These are phyloP conservation scores for Lysiphlebus fabarum DNA, from an alignment of 1,140 invertebrate species.

Conservation along the genomic window DNA sequence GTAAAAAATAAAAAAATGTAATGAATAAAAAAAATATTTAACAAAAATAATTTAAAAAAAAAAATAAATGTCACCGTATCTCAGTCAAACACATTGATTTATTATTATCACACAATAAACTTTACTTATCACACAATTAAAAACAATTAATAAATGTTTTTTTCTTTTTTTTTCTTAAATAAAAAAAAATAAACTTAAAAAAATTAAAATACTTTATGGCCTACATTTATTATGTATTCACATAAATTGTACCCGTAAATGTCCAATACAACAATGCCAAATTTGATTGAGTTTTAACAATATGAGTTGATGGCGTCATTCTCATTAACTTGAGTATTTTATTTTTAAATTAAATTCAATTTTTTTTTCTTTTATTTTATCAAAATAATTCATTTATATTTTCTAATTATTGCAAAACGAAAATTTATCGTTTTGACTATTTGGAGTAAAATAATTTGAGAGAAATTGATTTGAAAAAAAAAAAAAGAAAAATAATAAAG, in stretches of 20 bases:
- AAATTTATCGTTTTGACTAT: too few relatives aligned
- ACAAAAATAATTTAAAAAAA: neutral
- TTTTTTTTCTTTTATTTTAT: too few relatives aligned
- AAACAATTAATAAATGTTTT: neutral
- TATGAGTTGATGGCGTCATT: constrained; percentile 30
- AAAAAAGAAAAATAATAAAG: too few relatives aligned
- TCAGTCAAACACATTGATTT: neutral
- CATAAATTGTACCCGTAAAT: constrained; percentile 25
- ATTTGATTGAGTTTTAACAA: constrained; percentile 18
- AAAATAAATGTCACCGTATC: neutral
- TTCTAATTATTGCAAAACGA: too few relatives aligned
- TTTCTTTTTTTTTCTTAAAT: neutral
- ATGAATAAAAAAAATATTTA: too few relatives aligned
- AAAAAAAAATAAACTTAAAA: constrained; percentile 36
- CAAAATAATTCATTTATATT: too few relatives aligned
- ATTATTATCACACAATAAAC: constrained; percentile 9
- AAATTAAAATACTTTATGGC: constrained; percentile 31
- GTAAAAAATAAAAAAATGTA: too few relatives aligned
- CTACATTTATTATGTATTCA: constrained; percentile 50
- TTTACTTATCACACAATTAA: neutral
- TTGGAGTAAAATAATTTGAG: too few relatives aligned
- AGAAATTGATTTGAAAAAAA: too few relatives aligned
- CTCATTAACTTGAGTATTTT: neutral
- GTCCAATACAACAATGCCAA: constrained; percentile 26
- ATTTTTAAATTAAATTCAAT: too few relatives aligned